phyloP scores from a whole-genome alignment of 1,140 invertebrate genomes.

The Aleiodes sp. region DNA sequence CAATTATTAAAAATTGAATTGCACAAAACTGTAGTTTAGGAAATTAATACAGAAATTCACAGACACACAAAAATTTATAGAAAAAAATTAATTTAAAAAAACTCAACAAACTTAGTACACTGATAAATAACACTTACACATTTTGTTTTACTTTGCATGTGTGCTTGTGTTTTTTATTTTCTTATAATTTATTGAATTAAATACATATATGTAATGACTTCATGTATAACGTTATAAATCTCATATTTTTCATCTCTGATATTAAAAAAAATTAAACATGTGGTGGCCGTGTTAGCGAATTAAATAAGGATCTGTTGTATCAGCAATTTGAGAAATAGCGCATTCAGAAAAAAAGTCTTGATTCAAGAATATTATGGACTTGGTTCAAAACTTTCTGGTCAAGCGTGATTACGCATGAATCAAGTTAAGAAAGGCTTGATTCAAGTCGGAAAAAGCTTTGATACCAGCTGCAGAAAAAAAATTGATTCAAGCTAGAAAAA shows the following conservation, averaged over 20 bases:
- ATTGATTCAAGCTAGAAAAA: no score
- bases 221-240: neutral
- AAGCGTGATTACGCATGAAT: no score
- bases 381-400: no score
- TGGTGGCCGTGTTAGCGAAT: neutral
- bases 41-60: neutral
- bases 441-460: no score
- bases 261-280: neutral
- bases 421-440: no score
- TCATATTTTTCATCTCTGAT: no score
- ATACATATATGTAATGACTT: neutral
- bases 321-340: neutral
- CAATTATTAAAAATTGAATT: no score
- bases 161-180: conserved; percentile 49
- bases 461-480: no score
- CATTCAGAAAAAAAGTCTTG: no score
- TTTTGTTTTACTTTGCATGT: conserved; percentile 54
- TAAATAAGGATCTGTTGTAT: neutral
- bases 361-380: no score
- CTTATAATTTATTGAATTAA: conserved; percentile 15
- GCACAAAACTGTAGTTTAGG: conserved; percentile 41
- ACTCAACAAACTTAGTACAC: conserved; percentile 39
- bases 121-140: conserved; percentile 32
- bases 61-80: neutral
- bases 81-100: neutral